Evolutionary conservation across 2,888 invertebrate species (phyloP).

Genomic region (Marasmarcha lunaedactyla): DNA sequence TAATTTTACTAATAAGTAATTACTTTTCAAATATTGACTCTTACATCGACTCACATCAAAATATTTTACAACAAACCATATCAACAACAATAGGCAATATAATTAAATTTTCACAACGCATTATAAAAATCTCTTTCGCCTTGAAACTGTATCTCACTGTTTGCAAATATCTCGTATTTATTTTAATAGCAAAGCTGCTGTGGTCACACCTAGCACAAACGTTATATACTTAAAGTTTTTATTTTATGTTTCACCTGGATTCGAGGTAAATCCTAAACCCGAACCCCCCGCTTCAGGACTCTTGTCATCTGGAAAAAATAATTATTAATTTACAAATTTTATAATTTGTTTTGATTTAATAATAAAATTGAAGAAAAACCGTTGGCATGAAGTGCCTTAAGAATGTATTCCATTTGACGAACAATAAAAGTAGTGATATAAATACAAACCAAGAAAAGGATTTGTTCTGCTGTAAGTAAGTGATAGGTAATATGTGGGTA

Average conservation of each 20-base stretch:
- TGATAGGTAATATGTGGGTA: no score
- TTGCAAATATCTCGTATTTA: constrained; percentile 16
- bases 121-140: constrained; percentile 57
- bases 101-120: constrained; percentile 54
- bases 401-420: no score
- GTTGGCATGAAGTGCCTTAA: no score
- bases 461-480: no score
- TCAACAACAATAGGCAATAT: constrained; percentile 19
- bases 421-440: no score
- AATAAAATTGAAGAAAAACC: neutral
- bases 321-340: neutral
- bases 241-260: neutral
- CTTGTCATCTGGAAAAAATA: constrained; percentile 57
- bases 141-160: constrained; percentile 23
- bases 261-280: constrained; percentile 51
- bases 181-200: constrained; percentile 26
- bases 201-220: constrained; percentile 44
- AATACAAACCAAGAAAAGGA: no score
- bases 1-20: no score
- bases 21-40: no score
- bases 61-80: neutral
- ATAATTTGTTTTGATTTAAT: neutral
- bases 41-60: neutral
- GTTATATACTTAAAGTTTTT: constrained; percentile 30
- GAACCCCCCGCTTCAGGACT: constrained; percentile 48